phyloP scores from a whole-genome alignment of 2,888 invertebrate species.

The Thumatha senex region DNA sequence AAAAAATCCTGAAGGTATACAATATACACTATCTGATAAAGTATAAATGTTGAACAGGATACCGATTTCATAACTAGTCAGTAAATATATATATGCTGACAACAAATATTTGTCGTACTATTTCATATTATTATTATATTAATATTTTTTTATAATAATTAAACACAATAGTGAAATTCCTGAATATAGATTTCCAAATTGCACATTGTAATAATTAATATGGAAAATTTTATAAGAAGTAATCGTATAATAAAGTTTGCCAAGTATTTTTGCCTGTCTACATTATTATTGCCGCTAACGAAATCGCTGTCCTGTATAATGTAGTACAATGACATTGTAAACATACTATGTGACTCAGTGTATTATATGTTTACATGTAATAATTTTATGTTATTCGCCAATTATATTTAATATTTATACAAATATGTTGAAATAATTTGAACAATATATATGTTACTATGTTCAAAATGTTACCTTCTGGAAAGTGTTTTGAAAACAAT shows the following conservation, averaged over 20 bases:
- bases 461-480: neutral
- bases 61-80: neutral
- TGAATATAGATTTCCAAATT: too few species aligned
- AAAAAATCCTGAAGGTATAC: neutral
- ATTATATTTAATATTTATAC: neutral
- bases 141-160: too few species aligned
- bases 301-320: neutral
- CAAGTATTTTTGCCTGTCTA: neutral
- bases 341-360: neutral
- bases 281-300: neutral
- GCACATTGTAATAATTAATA: too few species aligned
- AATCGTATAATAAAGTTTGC: neutral
- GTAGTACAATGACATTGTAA: neutral
- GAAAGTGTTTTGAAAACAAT: neutral
- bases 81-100: too few species aligned
- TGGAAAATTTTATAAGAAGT: too few species aligned
- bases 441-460: neutral
- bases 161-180: neutral
- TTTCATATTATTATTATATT: too few species aligned
- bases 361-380: neutral
- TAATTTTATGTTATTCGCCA: constrained; percentile 1
- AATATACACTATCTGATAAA: neutral
- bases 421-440: neutral
- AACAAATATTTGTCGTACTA: too few species aligned
- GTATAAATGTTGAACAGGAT: neutral